Percentiles rank a stretch among this genome's conserved stretches.
Evolutionary conservation across 1,140 invertebrate genomes (phyloP).

Genomic region (Sipha flava): DNA sequence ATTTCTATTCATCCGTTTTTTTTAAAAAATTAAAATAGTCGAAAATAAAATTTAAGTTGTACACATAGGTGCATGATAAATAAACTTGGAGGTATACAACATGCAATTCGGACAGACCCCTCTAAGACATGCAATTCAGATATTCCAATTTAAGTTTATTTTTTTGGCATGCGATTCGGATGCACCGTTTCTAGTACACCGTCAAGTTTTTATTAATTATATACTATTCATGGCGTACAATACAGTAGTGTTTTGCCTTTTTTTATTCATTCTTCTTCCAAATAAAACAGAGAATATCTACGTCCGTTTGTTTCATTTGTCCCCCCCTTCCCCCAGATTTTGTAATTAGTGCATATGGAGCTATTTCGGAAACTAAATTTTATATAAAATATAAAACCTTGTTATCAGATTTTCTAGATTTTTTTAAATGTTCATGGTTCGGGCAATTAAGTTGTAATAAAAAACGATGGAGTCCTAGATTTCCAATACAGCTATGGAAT

Average conservation of each 20-base stretch:
- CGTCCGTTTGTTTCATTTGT: not conserved
- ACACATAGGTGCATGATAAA: no score
- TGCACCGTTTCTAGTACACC: no score
- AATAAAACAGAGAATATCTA: not conserved
- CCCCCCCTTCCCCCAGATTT: not conserved
- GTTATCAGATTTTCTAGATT: not conserved
- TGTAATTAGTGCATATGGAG: not conserved
- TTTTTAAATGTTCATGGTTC: not conserved
- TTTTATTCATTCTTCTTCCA: not conserved
- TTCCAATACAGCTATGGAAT: not conserved
- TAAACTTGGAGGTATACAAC: no score
- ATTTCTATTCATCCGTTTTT: no score
- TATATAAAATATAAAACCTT: not conserved
- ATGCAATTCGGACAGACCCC: no score
- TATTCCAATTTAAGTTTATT: no score
- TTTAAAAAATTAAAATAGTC: no score
- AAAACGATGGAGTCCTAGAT: not conserved
- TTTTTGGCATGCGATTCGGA: no score
- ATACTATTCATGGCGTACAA: not conserved
- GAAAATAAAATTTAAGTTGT: no score
- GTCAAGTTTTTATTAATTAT: not conserved
- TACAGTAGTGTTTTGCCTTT: not conserved
- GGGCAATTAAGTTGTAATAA: not conserved
- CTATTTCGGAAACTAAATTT: not conserved
- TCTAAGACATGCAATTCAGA: no score